phyloP scores from a whole-genome alignment of 2,888 invertebrate species.

The Sturmia bella region DNA sequence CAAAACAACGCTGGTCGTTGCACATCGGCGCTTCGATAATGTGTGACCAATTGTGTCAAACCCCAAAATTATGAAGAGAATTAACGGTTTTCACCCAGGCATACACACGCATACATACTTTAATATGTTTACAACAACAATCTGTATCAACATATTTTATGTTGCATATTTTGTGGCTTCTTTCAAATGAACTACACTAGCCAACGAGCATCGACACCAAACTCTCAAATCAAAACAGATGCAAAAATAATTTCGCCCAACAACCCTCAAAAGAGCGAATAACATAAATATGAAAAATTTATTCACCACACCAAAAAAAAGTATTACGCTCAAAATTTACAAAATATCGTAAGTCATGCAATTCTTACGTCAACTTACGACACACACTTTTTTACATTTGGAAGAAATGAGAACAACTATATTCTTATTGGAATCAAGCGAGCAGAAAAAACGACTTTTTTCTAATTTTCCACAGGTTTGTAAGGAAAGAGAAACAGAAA shows the following conservation, averaged over 20 bases:
- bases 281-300: constrained; percentile 6
- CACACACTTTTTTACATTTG: constrained; percentile 20
- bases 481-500: no score
- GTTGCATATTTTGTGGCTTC: constrained; percentile 71
- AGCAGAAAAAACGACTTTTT: not conserved
- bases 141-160: constrained; percentile 38
- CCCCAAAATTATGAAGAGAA: constrained; percentile 43
- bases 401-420: constrained; percentile 4
- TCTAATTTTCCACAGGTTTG: no score
- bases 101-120: not conserved
- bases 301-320: constrained; percentile 27
- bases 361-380: constrained; percentile 23
- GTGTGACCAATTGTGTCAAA: constrained; percentile 54
- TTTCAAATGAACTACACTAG: constrained; percentile 23
- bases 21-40: not conserved
- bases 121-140: constrained; percentile 15
- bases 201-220: not conserved
- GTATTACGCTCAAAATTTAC: constrained; percentile 4
- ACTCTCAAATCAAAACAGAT: no score
- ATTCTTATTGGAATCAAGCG: not conserved
- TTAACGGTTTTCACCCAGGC: constrained; percentile 44
- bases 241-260: constrained; percentile 27
- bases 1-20: not conserved
- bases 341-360: constrained; percentile 7
- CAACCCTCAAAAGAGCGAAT: constrained; percentile 25